Evolutionary conservation across 2,797 vertebrate genomes (phyloP), one percentile per base, ranked within the genome.

Genomic region (Columba guinea): DNA sequence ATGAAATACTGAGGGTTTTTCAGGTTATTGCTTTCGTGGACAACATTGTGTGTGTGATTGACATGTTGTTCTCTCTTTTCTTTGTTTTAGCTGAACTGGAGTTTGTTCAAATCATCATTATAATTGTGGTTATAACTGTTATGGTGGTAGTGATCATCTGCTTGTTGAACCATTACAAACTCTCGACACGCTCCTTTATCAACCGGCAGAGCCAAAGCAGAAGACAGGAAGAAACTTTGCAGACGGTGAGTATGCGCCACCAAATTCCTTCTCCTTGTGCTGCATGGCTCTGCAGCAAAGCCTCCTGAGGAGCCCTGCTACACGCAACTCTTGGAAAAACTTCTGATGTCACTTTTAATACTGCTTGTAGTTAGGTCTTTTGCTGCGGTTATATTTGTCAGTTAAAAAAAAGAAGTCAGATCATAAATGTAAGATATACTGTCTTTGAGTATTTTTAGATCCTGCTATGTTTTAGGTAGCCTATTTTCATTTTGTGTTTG

Each of bases 131-230:
- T 97, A 99, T 99, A 98, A 99, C 99, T 28, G 98, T 99, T 98
- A 99, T 99, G 99, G 99, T 99, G 80, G 98, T 99, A 95, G 99
- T 99, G 90, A 98, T 99, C 95, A 98, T 99, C 97, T 99, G 98
- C 97, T 97, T 99, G 97, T 98, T 99, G 97, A 99, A 99, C 97
- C 99, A 99, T 97, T 99, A 99, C 98, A 99, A 99, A 95, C 98
- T 99, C 91, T 99, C 99, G 27, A 99, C 98, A 32, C 98, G 98
- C 97, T 99, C 99, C 97, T 99, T 99, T 97, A 99, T 99, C 95
- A 99, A 98, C 90, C 97, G 98, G 56, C 98, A 99, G 87, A 99
- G 98, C 97, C 99, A 98, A 97, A 98, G 98, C 97, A 98, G 98
- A 81, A 98, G 98, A 94, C 98, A 98, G 90, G 98, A 99, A 16